Conservation (phyloP, 2,113 vertebrate genomes). For the Nothoprocta perdicaria region DNA sequence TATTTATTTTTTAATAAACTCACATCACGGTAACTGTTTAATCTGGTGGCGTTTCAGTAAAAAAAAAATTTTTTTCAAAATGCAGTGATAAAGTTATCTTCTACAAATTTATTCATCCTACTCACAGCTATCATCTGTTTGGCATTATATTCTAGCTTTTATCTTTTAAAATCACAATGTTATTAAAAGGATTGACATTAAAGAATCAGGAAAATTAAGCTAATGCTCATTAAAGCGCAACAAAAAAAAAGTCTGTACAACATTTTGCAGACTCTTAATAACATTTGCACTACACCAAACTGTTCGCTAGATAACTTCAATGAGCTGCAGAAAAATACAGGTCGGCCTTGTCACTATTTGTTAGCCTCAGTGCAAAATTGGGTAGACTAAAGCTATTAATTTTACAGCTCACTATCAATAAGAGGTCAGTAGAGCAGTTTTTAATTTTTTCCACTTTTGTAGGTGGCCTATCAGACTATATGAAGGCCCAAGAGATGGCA, state of each 20-base stretch:
- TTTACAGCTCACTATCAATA: background rate
- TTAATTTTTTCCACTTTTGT: background rate
- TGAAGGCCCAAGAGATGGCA: background rate
- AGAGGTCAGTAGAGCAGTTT: background rate
- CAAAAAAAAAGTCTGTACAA: background rate
- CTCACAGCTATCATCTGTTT: background rate
- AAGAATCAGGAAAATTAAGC: background rate
- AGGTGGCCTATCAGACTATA: background rate
- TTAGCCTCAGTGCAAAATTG: background rate
- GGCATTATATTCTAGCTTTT: background rate
- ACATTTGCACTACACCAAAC: background rate
- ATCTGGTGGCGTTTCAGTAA: background rate
- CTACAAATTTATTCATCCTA: background rate
- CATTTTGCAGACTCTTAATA: background rate
- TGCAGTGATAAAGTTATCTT: background rate
- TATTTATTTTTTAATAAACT: background rate
- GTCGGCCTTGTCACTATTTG: background rate
- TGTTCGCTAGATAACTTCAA: background rate
- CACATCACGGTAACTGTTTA: background rate
- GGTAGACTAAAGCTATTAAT: background rate
- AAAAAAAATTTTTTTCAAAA: conserved; percentile 4
- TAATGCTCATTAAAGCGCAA: background rate
- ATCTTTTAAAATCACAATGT: background rate
- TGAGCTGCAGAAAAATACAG: background rate
- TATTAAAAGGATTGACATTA: background rate